Percentiles rank a stretch among this genome's conserved stretches.
These are phyloP conservation scores for Philereme vetulata DNA, from an alignment of 2,888 invertebrate species.

Conservation along the genomic window DNA sequence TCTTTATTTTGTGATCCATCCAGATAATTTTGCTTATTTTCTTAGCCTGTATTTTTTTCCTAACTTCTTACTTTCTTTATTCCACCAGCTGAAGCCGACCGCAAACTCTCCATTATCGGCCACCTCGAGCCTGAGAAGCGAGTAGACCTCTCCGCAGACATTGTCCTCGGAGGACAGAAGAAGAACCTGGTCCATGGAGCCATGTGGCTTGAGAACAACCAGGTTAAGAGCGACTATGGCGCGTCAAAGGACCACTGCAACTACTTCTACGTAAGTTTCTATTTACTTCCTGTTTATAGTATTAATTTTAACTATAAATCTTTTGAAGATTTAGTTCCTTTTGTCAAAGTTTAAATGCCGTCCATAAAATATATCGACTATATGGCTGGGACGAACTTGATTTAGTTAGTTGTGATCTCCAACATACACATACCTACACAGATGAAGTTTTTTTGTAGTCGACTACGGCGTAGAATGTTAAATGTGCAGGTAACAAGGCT, in stretches of 20 bases:
- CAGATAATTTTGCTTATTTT: background rate
- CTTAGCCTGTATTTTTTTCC: background rate
- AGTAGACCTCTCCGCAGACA: constrained; percentile 84
- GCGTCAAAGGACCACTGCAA: constrained; percentile 85
- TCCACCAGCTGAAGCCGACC: constrained; percentile 63
- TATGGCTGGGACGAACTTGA: too few species aligned
- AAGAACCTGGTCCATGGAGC: constrained; percentile 83
- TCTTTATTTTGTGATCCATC: too few species aligned
- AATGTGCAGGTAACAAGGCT: too few species aligned
- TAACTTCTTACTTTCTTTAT: background rate
- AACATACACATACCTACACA: too few species aligned
- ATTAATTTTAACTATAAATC: too few species aligned
- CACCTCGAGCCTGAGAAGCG: constrained; percentile 85
- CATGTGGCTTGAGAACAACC: constrained; percentile 85
- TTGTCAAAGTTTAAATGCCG: too few species aligned
- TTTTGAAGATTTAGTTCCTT: too few species aligned
- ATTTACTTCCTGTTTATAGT: background rate
- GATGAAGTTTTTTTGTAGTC: too few species aligned
- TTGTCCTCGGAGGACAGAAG: constrained; percentile 79
- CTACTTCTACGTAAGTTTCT: constrained; percentile 76
- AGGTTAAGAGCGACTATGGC: constrained; percentile 86
- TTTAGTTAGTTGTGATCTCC: too few species aligned
- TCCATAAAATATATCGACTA: too few species aligned
- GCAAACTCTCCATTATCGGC: constrained; percentile 81
- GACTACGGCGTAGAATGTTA: too few species aligned